Evolutionary conservation across 2,797 vertebrate species (phyloP), one percentile per base, ranked within the genome.

Genomic region (Acanthurus leucopareius): DNA sequence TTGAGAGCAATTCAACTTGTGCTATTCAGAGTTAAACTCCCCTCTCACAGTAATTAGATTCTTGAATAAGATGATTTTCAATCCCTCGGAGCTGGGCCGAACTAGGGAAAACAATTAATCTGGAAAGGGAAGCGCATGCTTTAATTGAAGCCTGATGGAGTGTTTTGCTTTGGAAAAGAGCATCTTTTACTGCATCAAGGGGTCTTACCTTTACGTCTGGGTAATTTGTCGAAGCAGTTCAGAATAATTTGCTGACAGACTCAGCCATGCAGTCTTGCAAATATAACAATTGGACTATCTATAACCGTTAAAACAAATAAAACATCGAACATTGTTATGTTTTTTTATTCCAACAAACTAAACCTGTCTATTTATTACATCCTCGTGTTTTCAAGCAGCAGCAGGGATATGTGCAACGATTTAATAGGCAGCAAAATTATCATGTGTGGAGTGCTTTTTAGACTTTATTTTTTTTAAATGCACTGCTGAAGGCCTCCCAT

Each of bases 31-130:
- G 67, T 73, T 66, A 91, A 90, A 90, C 66, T 85, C 84, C 84
- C 80, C 73, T 89, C 91, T 89, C 82, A 82, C 75, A 57, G 88
- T 93, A 93, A 94, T 93, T 92, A 91, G 79, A 93, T 91, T 92
- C 85, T 88, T 89, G 82, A 91, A 90, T 88, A 80, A 85, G 89
- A 92, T 91, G 74, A 89, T 90, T 92, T 91, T 2, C 59, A 86
- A 85, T 86, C 89, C 84, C 86, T 88, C 47, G 51, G 85, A 92
- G 86, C 84, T 69, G 45, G 51, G 63, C 68, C 4, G 69, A 91
- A 88, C 79, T 56, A 65, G 78, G 86, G 75, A 80, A 91, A 92
- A 91, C 87, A 90, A 90, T 92, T 89, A 90, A 88, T 88, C 71
- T 77, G 72, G 77, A 65, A 83, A 75, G 72, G 85, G 73, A 84